Conservation (phyloP, 1,140 invertebrate species). For the Amphibalanus amphitrite region DNA sequence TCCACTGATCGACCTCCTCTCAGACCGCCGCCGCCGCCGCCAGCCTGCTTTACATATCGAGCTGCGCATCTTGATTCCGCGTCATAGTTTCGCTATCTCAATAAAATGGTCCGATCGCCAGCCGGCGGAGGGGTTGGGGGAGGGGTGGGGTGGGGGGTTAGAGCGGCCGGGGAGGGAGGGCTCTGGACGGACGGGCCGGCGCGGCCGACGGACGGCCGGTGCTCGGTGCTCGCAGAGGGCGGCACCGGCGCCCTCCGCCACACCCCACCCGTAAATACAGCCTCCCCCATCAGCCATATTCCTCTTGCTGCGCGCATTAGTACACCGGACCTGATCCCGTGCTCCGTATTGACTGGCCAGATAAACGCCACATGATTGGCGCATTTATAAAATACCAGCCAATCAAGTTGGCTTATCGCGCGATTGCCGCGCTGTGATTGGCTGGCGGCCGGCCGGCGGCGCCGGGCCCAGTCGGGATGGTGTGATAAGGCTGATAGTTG, state of each 20-base stretch:
- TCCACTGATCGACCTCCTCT: not conserved
- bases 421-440: not conserved
- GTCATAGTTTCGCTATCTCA: conserved; percentile 1
- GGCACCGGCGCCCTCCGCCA: no score
- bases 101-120: not conserved
- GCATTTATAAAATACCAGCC: conserved; percentile 1
- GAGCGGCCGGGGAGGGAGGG: no score
- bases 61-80: not conserved
- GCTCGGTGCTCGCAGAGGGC: not conserved
- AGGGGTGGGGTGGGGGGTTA: no score
- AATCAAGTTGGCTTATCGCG: conserved; percentile 1
- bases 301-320: not conserved
- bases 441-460: not conserved
- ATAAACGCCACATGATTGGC: conserved; percentile 1
- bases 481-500: not conserved
- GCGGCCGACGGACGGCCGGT: no score
- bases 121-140: no score
- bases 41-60: not conserved
- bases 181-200: no score
- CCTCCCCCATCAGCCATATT: not conserved
- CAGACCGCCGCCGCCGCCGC: no score
- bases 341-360: not conserved
- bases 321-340: not conserved
- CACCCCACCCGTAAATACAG: not conserved
- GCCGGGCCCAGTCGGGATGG: not conserved